phyloP scores from a whole-genome alignment of 2,797 vertebrate genomes.

The Siniperca undulata region DNA sequence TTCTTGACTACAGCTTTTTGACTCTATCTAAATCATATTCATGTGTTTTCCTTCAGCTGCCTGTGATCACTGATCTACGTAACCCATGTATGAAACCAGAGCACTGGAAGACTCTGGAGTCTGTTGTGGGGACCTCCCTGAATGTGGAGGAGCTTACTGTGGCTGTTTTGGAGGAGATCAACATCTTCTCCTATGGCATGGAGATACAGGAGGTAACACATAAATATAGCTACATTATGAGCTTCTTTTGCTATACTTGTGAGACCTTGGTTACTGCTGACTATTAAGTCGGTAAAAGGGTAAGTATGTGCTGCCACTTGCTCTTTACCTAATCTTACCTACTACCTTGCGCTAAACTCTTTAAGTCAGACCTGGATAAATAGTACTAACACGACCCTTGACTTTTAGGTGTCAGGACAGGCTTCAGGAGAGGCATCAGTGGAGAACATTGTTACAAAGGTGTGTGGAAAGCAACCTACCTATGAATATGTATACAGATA shows the following conservation, averaged over 20 bases:
- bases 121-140: slow-evolving; percentile 78
- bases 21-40: neutral
- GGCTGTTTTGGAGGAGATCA: slow-evolving; percentile 79
- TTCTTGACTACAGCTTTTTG: neutral
- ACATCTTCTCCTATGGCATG: slow-evolving; percentile 81
- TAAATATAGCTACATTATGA: neutral
- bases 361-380: slow-evolving; percentile 7
- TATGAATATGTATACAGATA: neutral
- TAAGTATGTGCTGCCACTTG: neutral
- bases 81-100: slow-evolving; percentile 87
- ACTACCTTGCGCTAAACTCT: neutral
- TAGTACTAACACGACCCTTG: slow-evolving; percentile 14
- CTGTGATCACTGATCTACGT: slow-evolving; percentile 87
- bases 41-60: slow-evolving; percentile 79
- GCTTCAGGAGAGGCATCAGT: slow-evolving; percentile 89
- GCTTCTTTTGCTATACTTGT: neutral
- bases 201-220: slow-evolving; percentile 86
- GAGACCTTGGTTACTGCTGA: neutral
- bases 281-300: neutral
- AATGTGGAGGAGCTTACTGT: slow-evolving; percentile 81
- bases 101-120: slow-evolving; percentile 86
- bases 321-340: neutral
- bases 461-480: slow-evolving; percentile 51
- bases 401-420: slow-evolving; percentile 86
- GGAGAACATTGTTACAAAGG: slow-evolving; percentile 88